These are phyloP conservation scores for Lophotriccus pileatus DNA, from an alignment of 2,797 vertebrate species.

Conservation along the genomic window DNA sequence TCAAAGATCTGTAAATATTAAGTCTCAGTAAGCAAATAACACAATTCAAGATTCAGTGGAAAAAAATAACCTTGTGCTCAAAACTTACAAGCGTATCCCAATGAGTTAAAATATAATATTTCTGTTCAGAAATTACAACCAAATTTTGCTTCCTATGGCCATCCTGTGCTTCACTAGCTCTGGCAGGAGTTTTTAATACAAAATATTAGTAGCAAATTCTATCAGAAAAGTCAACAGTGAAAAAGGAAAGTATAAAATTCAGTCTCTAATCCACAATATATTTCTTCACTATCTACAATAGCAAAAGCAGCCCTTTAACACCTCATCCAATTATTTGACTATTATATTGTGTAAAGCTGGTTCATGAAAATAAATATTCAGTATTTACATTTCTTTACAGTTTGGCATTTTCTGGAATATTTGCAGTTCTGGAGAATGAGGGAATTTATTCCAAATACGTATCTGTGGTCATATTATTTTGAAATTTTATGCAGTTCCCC, in stretches of 20 bases:
- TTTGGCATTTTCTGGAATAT: not conserved
- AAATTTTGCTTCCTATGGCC: not conserved
- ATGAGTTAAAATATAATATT: not conserved
- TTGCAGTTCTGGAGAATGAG: not conserved
- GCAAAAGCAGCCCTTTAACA: not conserved
- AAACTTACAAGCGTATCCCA: not conserved
- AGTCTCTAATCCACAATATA: not conserved
- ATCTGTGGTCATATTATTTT: not conserved
- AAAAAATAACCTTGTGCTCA: not conserved
- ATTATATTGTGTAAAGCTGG: not conserved
- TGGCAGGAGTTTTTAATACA: not conserved
- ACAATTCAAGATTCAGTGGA: not conserved
- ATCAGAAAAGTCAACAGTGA: not conserved
- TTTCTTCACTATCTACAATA: not conserved
- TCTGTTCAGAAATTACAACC: not conserved
- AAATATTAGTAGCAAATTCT: not conserved
- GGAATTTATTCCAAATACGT: not conserved
- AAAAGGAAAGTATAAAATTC: not conserved
- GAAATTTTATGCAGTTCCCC: not conserved
- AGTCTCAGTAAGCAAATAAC: not conserved
- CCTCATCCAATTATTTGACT: not conserved
- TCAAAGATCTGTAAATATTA: not conserved
- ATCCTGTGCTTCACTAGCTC: not conserved
- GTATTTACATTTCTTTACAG: not conserved
- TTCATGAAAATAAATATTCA: not conserved